A percentile compares a stretch with the other conserved stretches of the same genome.
These are phyloP conservation scores for Bettongia penicillata DNA, from an alignment of 2,113 vertebrate genomes.

Conservation along the genomic window DNA sequence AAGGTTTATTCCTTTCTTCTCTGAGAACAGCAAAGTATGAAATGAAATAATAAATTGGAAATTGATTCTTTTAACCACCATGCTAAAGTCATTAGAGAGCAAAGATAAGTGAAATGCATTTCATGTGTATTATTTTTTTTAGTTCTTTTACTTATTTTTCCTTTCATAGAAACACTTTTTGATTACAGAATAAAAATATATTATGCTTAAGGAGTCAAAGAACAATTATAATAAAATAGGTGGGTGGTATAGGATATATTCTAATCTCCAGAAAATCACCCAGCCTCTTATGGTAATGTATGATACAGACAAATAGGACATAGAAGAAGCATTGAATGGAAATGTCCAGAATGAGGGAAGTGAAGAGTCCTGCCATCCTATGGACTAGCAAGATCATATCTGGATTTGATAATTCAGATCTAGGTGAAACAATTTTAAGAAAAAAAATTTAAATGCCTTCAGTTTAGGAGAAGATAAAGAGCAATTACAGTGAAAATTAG, in stretches of 20 bases:
- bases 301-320: background rate
- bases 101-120: too few relatives aligned
- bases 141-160: too few relatives aligned
- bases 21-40: background rate
- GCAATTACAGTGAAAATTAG: background rate
- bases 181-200: too few relatives aligned
- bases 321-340: background rate
- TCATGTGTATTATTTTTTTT: too few relatives aligned
- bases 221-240: too few relatives aligned
- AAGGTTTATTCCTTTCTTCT: background rate
- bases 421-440: background rate
- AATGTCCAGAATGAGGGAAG: background rate
- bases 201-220: too few relatives aligned
- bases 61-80: background rate
- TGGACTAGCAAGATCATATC: background rate
- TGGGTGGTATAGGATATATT: too few relatives aligned
- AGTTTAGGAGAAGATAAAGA: background rate
- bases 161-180: too few relatives aligned
- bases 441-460: background rate
- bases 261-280: too few relatives aligned
- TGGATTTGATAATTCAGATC: background rate
- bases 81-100: background rate
- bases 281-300: too few relatives aligned
- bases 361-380: background rate
- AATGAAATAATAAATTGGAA: background rate